phyloP scores from a whole-genome alignment of 2,797 vertebrate species.

The Australoheros facetus region DNA sequence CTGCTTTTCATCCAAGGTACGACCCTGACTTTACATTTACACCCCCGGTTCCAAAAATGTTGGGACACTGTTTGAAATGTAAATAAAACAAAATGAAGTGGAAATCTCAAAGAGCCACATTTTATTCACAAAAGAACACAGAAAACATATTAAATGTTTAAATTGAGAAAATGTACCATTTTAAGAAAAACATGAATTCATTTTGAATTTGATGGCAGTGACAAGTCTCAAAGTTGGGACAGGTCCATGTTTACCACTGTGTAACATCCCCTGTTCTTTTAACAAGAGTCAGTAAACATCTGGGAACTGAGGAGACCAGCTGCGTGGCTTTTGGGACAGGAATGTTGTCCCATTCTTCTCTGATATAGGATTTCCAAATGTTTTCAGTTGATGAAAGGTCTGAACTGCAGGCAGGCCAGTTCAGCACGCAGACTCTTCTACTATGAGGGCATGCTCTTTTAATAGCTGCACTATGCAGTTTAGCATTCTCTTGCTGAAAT shows the following conservation, averaged over 20 bases:
- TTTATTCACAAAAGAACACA: background rate
- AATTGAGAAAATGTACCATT: no score
- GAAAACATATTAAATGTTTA: no score
- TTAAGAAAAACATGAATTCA: no score
- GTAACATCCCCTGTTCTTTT: background rate
- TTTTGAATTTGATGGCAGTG: no score
- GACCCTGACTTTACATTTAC: background rate
- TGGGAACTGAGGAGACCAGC: background rate
- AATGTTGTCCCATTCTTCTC: no score
- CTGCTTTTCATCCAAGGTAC: conserved; percentile 86
- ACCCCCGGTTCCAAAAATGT: background rate
- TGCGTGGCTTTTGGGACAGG: no score
- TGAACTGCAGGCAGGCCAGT: rapidly evolving
- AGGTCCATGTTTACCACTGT: background rate
- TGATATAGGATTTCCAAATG: background rate
- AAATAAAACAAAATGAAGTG: background rate
- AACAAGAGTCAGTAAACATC: background rate
- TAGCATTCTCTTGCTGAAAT: background rate
- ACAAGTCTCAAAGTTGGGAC: no score
- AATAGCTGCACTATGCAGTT: background rate
- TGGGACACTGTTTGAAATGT: background rate
- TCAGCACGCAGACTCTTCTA: background rate
- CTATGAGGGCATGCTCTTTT: background rate
- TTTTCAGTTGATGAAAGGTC: background rate
- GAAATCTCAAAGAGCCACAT: background rate